Evolutionary conservation across 1,140 invertebrate genomes (phyloP).

Genomic region (Calosoma granatense): DNA sequence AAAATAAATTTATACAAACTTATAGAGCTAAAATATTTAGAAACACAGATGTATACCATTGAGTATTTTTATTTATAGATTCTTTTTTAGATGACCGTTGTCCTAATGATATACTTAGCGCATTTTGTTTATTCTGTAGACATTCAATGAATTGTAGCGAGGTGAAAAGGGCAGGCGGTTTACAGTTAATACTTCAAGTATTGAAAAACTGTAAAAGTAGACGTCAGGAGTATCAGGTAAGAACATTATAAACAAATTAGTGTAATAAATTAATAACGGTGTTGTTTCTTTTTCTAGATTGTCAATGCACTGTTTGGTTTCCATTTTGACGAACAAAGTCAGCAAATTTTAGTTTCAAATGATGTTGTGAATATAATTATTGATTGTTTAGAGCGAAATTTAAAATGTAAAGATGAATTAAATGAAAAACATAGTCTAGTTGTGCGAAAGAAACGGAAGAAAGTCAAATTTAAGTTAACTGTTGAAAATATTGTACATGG

Average conservation of each 20-base stretch:
- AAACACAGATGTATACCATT: too few species aligned
- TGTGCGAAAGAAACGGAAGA: background rate
- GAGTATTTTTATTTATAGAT: too few species aligned
- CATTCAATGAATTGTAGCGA: background rate
- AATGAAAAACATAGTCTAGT: background rate
- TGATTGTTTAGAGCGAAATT: background rate
- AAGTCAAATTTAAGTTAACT: background rate
- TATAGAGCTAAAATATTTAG: too few species aligned
- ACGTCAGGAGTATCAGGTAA: background rate
- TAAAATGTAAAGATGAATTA: background rate
- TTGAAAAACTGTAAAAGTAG: background rate
- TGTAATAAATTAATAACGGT: background rate
- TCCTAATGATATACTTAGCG: background rate
- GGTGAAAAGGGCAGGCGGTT: background rate
- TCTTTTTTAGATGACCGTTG: background rate
- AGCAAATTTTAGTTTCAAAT: background rate
- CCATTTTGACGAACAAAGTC: background rate
- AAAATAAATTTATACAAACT: background rate
- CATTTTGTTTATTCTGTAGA: slow-evolving; percentile 2
- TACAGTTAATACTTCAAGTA: background rate
- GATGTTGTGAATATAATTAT: background rate
- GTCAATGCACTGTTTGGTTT: background rate
- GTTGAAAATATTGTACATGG: background rate
- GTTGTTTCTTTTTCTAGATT: background rate
- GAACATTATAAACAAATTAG: background rate